phyloP scores from a whole-genome alignment of 2,797 vertebrate genomes.

The Aselliscus stoliczkanus region DNA sequence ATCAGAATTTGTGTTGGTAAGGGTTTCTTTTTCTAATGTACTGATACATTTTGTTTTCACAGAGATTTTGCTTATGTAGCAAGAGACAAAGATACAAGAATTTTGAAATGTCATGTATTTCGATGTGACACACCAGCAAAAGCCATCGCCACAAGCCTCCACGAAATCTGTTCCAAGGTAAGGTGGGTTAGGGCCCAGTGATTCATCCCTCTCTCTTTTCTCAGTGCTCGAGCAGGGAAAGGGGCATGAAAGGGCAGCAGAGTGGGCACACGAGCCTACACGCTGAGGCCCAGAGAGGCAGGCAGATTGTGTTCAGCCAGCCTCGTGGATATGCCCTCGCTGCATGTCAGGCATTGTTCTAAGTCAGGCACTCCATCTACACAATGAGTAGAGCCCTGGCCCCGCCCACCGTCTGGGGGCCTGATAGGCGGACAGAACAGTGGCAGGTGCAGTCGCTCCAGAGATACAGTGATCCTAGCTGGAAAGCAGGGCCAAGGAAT shows the following conservation, averaged over 20 bases:
- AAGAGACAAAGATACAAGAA: constrained; percentile 96
- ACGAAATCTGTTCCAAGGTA: constrained; percentile 98
- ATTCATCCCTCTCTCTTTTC: neutral
- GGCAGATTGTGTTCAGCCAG: neutral
- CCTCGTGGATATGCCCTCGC: accelerated
- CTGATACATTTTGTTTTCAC: constrained; percentile 62
- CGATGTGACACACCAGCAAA: constrained; percentile 98
- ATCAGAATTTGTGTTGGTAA: neutral
- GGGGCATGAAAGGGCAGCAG: accelerated
- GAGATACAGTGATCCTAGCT: neutral
- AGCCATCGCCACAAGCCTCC: constrained; percentile 96
- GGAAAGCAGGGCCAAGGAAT: neutral
- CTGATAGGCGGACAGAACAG: too few relatives aligned
- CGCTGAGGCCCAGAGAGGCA: neutral
- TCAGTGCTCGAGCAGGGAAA: neutral
- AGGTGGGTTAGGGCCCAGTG: constrained; percentile 46
- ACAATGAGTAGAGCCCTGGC: neutral
- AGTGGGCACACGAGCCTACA: accelerated
- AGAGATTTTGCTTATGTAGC: constrained; percentile 99
- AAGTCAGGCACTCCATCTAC: neutral
- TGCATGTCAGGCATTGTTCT: accelerated
- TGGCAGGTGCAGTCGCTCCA: neutral
- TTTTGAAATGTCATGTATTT: constrained; percentile 99
- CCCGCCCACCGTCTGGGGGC: neutral
- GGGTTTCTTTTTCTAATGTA: neutral